Base-by-base conservation (phyloP, 1,140 invertebrate species). In the Alviniconcha marisindica region DNA sequence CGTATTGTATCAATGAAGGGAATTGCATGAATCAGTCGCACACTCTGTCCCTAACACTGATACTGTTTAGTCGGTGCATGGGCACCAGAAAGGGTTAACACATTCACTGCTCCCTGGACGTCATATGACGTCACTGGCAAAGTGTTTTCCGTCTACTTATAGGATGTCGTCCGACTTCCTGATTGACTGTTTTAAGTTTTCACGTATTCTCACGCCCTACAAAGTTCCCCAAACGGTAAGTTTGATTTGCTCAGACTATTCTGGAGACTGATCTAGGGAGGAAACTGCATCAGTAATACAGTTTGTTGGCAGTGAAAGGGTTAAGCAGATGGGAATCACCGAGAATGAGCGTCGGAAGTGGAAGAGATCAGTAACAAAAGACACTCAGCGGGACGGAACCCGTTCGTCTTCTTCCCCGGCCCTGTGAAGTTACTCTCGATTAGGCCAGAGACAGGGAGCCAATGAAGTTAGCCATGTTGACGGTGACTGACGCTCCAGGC, bases 391-490 rank as follows among this genome's bases (percentile, higher is more conserved):
- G 66, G 66, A n/a, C n/a, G n/a, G n/a, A 40, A 3, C 1, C 36
- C 12, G 12, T 71, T 33, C 66, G 36, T 71, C 66, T 40, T 71
- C 66, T 38, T 71, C 66, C 21, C 36, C 66, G 4, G 63, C 36
- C 18, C 66, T n/a, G n/a, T n/a, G n/a, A 71, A 71, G 66, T 71
- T 40, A 38, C 66, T 71, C 66, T 71, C 66, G 33, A 71, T 71
- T 71, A 71, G 1, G 36, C 33, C 66, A 33, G 21, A 2, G 40
- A 36, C 66, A 71, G 66, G 66, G 36, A 71, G 36, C 66, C 66
- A 76, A 76, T 76, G 73, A 76, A 76, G 44, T 51, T 51, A 51
- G 73, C 73, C 44, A 51, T 33, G 73, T 51, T 48, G 44, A 76
- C 7, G 42, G 24, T 51, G 42, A 21, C 7, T 60, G 10, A 7